Evolutionary conservation across 2,797 vertebrate genomes (phyloP).

Genomic region (Gymnopithys bicolor): DNA sequence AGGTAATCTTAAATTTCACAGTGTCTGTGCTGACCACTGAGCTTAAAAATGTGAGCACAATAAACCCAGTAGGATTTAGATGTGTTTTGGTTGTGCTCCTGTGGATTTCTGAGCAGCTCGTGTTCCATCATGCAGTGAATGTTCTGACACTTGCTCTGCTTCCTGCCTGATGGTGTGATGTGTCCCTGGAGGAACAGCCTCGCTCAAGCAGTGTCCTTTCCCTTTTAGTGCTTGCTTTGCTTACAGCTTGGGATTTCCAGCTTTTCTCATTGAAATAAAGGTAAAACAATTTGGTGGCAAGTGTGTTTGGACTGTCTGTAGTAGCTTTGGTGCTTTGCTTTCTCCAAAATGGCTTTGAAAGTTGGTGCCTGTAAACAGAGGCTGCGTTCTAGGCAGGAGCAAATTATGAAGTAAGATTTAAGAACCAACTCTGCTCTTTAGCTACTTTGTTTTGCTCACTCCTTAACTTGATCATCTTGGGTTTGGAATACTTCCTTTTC

Average conservation of each 20-base stretch:
- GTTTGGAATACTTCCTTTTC: background rate
- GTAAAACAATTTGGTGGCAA: background rate
- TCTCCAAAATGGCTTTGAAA: background rate
- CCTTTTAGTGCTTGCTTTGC: background rate
- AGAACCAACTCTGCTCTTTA: background rate
- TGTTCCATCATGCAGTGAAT: background rate
- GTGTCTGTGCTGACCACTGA: background rate
- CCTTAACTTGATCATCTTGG: background rate
- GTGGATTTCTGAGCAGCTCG: background rate
- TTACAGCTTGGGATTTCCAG: background rate
- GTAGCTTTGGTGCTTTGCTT: background rate
- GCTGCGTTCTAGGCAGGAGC: background rate
- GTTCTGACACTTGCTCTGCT: background rate
- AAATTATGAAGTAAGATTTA: background rate
- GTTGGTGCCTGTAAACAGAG: background rate
- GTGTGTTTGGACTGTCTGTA: background rate
- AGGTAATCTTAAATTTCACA: background rate
- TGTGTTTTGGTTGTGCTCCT: background rate
- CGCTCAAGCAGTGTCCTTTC: background rate
- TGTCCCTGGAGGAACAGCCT: background rate
- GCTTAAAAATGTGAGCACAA: background rate
- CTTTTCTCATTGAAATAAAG: fast-evolving
- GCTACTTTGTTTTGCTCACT: background rate
- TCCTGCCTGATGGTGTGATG: background rate
- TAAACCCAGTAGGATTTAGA: background rate